Conservation (phyloP, 2,113 vertebrate genomes). For the Caranx ignobilis region DNA sequence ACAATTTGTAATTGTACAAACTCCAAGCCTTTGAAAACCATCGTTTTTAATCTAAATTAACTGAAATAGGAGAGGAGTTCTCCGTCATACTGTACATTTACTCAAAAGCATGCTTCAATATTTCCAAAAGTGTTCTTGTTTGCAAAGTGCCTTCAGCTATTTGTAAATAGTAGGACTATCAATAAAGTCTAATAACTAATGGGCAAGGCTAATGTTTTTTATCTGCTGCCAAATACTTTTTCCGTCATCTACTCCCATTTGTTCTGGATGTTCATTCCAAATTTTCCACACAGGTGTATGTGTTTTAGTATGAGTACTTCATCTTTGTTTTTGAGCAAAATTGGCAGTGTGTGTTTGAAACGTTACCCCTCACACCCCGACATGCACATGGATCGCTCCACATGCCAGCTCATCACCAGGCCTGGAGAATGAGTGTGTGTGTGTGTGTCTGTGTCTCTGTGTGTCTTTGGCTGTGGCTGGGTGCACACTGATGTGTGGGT, state of each 20-base stretch:
- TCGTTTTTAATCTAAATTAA: slow-evolving; percentile 7
- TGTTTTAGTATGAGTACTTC: slow-evolving; percentile 11
- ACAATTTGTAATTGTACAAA: background rate
- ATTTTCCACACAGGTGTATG: slow-evolving; percentile 56
- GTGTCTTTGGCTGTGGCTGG: background rate
- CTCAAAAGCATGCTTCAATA: slow-evolving; percentile 33
- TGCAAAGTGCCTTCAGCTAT: slow-evolving; percentile 52
- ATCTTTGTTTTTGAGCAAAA: slow-evolving; percentile 50
- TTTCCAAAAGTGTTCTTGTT: slow-evolving; percentile 42
- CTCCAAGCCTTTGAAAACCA: slow-evolving; percentile 24
- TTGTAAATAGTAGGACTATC: slow-evolving; percentile 39
- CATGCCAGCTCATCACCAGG: slow-evolving; percentile 52
- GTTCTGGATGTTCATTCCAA: slow-evolving; percentile 58
- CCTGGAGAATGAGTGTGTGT: background rate
- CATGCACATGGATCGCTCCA: slow-evolving; percentile 32
- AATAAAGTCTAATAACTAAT: slow-evolving; percentile 51
- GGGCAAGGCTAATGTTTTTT: slow-evolving; percentile 55
- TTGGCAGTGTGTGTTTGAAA: slow-evolving; percentile 70
- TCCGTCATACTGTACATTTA: slow-evolving; percentile 45
- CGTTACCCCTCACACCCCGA: slow-evolving; percentile 42
- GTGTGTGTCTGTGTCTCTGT: background rate
- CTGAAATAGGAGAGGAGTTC: slow-evolving; percentile 39
- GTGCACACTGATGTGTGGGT: slow-evolving; percentile 32
- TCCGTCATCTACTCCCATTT: slow-evolving; percentile 62
- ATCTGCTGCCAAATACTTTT: slow-evolving; percentile 67